phyloP scores from a whole-genome alignment of 2,113 vertebrate genomes.

The Perccottus glenii region DNA sequence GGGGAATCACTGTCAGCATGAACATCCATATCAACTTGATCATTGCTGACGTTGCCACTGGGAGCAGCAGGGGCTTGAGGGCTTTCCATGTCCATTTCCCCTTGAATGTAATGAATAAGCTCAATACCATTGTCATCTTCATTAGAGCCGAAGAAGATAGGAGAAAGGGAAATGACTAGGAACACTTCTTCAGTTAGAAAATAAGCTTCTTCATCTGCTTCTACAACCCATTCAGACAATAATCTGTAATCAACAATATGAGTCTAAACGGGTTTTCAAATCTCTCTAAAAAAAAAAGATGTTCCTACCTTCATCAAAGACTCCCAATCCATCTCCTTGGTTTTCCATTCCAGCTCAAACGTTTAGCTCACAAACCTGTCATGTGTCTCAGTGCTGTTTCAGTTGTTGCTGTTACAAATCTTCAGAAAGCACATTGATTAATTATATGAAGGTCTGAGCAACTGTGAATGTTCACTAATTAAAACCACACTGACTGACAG shows the following conservation, averaged over 20 bases:
- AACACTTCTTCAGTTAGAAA: background rate
- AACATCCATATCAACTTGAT: background rate
- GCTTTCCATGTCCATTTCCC: no score
- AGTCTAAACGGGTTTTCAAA: no score
- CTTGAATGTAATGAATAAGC: no score
- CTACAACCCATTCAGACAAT: background rate
- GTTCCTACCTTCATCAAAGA: background rate
- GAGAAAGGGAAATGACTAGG: no score
- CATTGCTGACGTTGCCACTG: no score
- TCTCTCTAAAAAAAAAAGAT: no score
- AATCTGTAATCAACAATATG: background rate
- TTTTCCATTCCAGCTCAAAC: background rate
- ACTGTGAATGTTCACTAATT: no score
- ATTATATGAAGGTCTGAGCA: no score
- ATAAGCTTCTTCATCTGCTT: background rate
- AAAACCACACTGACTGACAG: no score
- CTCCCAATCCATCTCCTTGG: background rate
- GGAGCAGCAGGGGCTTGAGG: no score
- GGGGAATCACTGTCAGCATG: background rate
- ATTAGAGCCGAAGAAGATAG: background rate
- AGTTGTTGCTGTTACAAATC: no score
- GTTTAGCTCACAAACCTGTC: background rate
- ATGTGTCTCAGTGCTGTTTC: background rate
- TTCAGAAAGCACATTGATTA: no score
- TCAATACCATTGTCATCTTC: background rate